Evolutionary conservation across 2,113 vertebrate genomes (phyloP), one percentile per base, ranked within the genome.

Genomic region (Eidolon helvum): DNA sequence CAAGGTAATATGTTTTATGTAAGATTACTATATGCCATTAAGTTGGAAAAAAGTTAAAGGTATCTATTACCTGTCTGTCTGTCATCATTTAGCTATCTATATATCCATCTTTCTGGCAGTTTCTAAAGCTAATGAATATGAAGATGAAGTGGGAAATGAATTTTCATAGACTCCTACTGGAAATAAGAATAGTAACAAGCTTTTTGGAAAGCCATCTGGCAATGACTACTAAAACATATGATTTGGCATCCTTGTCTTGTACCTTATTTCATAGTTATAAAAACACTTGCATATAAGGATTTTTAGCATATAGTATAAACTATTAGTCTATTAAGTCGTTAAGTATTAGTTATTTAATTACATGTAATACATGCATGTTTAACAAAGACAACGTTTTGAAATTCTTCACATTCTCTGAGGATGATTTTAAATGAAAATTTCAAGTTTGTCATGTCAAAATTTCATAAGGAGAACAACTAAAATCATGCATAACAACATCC

Each of bases 161-260:
- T 89, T 94, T 43, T 85, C 14, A 38, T 80, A 79, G 19, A 89
- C 45, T 88, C 30, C 35, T 85, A 90, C 72, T 61, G 10, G 28
- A 79, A 96, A 90, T 80, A 96, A 48, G 35, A 96, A 94, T 82
- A 92, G 65, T 68, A 89, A 78, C 48, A 89, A 71, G 26, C 16
- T 74, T 38, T 89, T 91, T 92, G 35, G 48, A 68, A 90, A 75
- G 28, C 40, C 35, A 84, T 92, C 78, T 79, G 78, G 45, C 35
- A 94, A 75, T 85, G 48, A 89, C 28, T 79, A n/a, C 74, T 89
- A 85, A 59, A 89, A 80, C 18, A 57, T 69, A 55, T 89, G 72
- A 85, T 74, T 94, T 65, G 71, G 24, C 72, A 74, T 48, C 8
- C 9, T 16, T 85, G 18, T 48, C 22, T 74, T 92, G 8, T 30